Evolutionary conservation across 2,888 invertebrate species (phyloP).

Genomic region (Leptothorax acervorum): DNA sequence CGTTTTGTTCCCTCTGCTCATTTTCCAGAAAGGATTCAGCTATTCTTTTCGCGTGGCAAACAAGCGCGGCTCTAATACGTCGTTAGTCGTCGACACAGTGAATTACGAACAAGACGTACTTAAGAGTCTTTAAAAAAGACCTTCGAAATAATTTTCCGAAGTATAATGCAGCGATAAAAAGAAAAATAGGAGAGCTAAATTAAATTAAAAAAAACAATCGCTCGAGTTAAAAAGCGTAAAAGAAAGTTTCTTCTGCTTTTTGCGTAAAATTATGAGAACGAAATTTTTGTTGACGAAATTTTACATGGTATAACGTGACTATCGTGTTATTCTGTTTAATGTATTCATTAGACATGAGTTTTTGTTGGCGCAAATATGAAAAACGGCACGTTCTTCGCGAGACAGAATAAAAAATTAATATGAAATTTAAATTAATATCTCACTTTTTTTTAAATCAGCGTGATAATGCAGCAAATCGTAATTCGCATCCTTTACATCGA

Average conservation of each 20-base stretch:
- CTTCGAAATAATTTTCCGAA: slow-evolving; percentile 18
- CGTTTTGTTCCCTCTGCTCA: slow-evolving; percentile 23
- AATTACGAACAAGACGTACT: slow-evolving; percentile 11
- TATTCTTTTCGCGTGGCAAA: slow-evolving; percentile 30
- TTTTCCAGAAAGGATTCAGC: slow-evolving; percentile 26
- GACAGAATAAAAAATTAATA: background rate
- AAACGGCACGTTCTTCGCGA: background rate
- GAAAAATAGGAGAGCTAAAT: background rate
- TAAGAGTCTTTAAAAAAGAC: background rate
- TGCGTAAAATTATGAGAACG: background rate
- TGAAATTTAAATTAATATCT: slow-evolving; percentile 38
- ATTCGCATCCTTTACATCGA: background rate
- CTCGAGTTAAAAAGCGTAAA: background rate
- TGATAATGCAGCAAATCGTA: background rate
- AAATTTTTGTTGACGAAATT: background rate
- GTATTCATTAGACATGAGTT: background rate
- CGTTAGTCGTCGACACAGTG: background rate
- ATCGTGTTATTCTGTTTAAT: background rate
- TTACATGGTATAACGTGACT: background rate
- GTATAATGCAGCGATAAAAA: background rate
- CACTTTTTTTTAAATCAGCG: background rate
- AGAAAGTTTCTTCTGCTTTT: background rate
- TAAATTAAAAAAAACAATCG: background rate
- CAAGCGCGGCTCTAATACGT: background rate
- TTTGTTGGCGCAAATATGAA: background rate